These are phyloP conservation scores for Eutolmus rufibarbis DNA, from an alignment of 2,888 invertebrate species.

Conservation along the genomic window DNA sequence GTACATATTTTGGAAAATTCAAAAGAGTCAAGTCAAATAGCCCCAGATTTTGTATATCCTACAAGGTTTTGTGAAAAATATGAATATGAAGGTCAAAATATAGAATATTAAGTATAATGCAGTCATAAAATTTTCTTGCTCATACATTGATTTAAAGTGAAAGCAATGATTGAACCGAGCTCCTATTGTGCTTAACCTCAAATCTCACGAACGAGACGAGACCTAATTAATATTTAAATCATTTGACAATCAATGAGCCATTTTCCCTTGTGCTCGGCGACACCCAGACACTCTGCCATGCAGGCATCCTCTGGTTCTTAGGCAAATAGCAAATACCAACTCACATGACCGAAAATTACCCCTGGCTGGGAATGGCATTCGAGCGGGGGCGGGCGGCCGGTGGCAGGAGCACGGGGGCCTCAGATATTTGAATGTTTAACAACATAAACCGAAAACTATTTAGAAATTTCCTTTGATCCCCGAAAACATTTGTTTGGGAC, in stretches of 20 bases:
- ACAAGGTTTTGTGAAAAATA: too few species aligned
- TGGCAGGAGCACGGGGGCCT: slow-evolving; percentile 31
- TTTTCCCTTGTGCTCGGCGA: slow-evolving; percentile 25
- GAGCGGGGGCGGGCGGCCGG: neutral
- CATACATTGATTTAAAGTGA: neutral
- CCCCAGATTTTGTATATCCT: too few species aligned
- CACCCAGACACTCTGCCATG: slow-evolving; percentile 3
- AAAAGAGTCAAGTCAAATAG: too few species aligned
- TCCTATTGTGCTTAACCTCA: neutral
- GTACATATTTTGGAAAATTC: too few species aligned
- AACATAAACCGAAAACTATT: slow-evolving; percentile 49
- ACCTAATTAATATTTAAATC: slow-evolving; percentile 48
- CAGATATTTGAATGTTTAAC: slow-evolving; percentile 48
- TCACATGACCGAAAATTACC: slow-evolving; percentile 41
- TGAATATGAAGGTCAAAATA: too few species aligned
- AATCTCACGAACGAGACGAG: neutral
- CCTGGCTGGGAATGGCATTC: slow-evolving; percentile 27
- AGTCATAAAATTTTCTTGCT: neutral
- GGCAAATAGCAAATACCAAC: slow-evolving; percentile 39
- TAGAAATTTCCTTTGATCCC: slow-evolving; percentile 49
- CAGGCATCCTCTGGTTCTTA: neutral
- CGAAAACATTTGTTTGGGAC: slow-evolving; percentile 49
- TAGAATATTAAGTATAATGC: too few species aligned
- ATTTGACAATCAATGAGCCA: slow-evolving; percentile 47
- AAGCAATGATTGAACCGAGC: neutral